Conservation (phyloP, 2,888 invertebrate genomes). For the Operophtera brumata region DNA sequence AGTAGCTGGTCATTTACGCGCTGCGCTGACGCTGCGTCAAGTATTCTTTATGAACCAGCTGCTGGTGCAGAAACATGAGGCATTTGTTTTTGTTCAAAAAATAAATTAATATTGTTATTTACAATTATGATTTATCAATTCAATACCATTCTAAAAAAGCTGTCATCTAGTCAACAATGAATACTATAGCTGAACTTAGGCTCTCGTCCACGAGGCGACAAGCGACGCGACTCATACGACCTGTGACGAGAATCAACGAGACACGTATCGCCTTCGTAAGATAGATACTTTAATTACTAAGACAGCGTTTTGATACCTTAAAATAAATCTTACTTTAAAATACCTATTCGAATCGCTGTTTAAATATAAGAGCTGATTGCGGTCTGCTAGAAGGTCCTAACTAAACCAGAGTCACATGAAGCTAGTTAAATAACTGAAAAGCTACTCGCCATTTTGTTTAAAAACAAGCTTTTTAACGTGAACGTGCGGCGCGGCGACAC, state of each 20-base stretch:
- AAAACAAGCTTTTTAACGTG: too few species aligned
- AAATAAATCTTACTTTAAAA: slow-evolving; percentile 35
- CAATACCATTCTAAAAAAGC: slow-evolving; percentile 22
- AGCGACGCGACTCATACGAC: background rate
- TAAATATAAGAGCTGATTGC: slow-evolving; percentile 23
- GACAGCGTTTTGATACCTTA: slow-evolving; percentile 38
- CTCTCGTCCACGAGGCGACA: background rate
- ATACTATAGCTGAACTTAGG: slow-evolving; percentile 1
- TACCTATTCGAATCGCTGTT: slow-evolving; percentile 36
- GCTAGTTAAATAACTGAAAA: background rate
- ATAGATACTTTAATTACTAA: slow-evolving; percentile 3
- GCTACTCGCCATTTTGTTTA: background rate
- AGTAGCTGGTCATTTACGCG: too few species aligned
- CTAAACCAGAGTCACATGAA: slow-evolving; percentile 1
- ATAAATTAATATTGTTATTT: slow-evolving; percentile 22
- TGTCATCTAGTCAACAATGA: slow-evolving; percentile 18
- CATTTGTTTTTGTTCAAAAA: slow-evolving; percentile 5
- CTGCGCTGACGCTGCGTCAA: too few species aligned
- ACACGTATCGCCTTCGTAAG: background rate
- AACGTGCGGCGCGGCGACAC: too few species aligned
- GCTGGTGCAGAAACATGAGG: background rate
- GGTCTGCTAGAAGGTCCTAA: slow-evolving; percentile 3
- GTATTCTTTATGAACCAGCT: too few species aligned
- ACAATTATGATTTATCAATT: background rate
- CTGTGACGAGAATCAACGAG: background rate